These are phyloP conservation scores for Diabrotica balteata DNA, from an alignment of 2,888 invertebrate genomes.

Conservation along the genomic window DNA sequence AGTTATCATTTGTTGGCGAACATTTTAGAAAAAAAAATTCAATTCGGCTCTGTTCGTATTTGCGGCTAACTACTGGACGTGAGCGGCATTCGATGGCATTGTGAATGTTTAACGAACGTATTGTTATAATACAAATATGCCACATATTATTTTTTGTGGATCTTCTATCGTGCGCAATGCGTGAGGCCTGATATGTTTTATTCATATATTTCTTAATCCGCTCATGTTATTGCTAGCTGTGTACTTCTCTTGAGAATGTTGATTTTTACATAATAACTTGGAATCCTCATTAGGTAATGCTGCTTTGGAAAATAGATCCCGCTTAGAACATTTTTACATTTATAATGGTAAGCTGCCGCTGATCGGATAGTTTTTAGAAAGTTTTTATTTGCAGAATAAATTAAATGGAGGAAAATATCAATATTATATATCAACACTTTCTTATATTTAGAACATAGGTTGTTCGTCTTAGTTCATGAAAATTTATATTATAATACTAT, in stretches of 20 bases:
- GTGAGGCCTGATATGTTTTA: constrained; percentile 50
- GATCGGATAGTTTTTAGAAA: too few relatives aligned
- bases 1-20: too few relatives aligned
- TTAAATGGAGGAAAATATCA: neutral
- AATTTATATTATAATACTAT: too few relatives aligned
- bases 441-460: too few relatives aligned
- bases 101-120: constrained; percentile 56
- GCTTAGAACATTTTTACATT: neutral
- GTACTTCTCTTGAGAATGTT: constrained; percentile 11
- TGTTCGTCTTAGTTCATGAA: too few relatives aligned
- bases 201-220: constrained; percentile 43
- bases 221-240: constrained; percentile 1
- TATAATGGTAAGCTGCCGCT: too few relatives aligned
- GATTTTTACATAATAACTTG: constrained; percentile 20
- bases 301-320: constrained; percentile 13
- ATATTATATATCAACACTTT: neutral
- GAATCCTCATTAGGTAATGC: constrained; percentile 24
- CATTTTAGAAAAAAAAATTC: neutral
- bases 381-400: neutral
- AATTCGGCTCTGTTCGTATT: constrained; percentile 46
- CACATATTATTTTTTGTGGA: constrained; percentile 53
- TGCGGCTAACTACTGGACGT: constrained; percentile 56
- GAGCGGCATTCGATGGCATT: constrained; percentile 52
- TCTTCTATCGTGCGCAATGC: constrained; percentile 42
- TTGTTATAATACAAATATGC: constrained; percentile 58